phyloP scores from a whole-genome alignment of 2,113 vertebrate genomes.

The Chaenogobius annularis region DNA sequence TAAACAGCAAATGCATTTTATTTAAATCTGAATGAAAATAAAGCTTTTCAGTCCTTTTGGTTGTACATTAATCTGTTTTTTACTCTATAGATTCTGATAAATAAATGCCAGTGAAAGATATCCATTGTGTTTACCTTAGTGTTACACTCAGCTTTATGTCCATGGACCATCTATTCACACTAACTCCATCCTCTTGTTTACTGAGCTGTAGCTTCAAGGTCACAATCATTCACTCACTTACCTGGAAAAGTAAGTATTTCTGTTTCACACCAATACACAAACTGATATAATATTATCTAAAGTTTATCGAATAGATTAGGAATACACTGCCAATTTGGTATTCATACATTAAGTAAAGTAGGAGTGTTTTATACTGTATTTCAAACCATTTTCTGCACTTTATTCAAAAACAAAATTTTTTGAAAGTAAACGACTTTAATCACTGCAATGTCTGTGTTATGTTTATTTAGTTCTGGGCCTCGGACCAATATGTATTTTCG shows the following conservation, averaged over 20 bases:
- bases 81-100: neutral
- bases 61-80: neutral
- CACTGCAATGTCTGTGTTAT: neutral
- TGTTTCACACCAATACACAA: neutral
- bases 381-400: neutral
- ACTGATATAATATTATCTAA: neutral
- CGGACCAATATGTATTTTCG: neutral
- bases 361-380: neutral
- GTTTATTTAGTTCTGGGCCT: neutral
- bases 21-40: neutral
- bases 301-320: neutral
- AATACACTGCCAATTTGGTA: neutral
- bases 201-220: conserved; percentile 10
- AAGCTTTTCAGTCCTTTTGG: neutral
- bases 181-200: neutral
- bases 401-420: neutral
- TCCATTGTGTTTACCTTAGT: neutral
- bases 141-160: neutral
- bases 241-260: conserved; percentile 7
- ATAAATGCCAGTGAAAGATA: neutral
- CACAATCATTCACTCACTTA: conserved; percentile 2
- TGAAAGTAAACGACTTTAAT: neutral
- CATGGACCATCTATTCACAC: conserved; percentile 7
- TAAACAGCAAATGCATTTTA: too few species aligned
- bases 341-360: neutral